Conservation (phyloP, 2,888 invertebrate species). For the Himalopsyche kuldschensis region DNA sequence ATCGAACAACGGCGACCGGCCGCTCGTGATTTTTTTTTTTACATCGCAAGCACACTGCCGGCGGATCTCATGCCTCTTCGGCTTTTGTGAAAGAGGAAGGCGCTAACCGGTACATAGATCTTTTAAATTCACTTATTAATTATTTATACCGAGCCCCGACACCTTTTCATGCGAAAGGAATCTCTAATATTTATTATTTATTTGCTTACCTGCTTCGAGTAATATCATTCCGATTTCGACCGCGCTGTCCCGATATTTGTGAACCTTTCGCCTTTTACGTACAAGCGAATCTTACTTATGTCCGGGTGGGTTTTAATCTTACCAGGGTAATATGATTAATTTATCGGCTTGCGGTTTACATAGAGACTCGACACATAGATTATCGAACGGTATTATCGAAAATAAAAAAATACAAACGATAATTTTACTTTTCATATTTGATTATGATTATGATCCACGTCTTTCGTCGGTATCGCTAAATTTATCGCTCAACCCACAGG, state of each 20-base stretch:
- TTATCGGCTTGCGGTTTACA: background rate
- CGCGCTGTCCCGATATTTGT: background rate
- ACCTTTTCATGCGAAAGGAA: background rate
- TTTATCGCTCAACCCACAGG: too few relatives aligned
- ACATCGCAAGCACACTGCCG: background rate
- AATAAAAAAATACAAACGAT: too few relatives aligned
- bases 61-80: background rate
- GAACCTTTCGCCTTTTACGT: background rate
- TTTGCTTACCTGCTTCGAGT: background rate
- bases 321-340: background rate
- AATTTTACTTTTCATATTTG: too few relatives aligned
- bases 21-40: background rate
- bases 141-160: background rate
- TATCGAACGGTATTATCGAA: too few relatives aligned
- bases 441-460: too few relatives aligned
- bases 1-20: background rate
- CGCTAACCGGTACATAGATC: conserved; percentile 1
- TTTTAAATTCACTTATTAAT: background rate
- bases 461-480: too few relatives aligned
- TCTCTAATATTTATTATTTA: background rate
- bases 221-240: background rate
- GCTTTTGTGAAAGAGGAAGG: background rate
- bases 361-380: too few relatives aligned
- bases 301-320: background rate
- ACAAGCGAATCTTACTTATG: background rate